phyloP scores from a whole-genome alignment of 2,113 vertebrate genomes.

The Stomatorhinus ivindoensis region DNA sequence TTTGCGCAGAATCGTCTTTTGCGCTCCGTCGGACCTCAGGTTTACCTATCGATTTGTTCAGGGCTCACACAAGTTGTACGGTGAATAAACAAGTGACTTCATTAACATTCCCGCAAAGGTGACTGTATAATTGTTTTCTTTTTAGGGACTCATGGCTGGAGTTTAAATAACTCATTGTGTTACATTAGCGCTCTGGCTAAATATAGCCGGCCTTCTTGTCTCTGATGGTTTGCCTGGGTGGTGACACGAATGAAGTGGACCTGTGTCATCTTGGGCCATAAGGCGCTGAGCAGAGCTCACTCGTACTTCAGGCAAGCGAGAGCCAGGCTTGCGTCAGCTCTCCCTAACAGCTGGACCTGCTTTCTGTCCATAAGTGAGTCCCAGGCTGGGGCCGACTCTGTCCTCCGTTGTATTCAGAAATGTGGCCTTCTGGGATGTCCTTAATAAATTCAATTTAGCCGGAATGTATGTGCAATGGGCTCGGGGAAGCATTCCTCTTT shows the following conservation, averaged over 20 bases:
- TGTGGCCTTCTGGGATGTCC: not conserved
- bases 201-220: not conserved
- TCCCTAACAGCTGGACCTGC: not conserved
- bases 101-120: not conserved
- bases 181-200: not conserved
- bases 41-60: not conserved
- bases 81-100: not conserved
- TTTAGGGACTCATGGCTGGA: not conserved
- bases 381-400: not conserved
- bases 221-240: not conserved
- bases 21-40: not conserved
- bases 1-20: not conserved
- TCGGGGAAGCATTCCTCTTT: conserved; percentile 24
- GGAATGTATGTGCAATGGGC: conserved; percentile 28
- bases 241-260: not conserved
- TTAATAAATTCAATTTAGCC: conserved; percentile 38
- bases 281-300: not conserved
- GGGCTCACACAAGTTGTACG: not conserved
- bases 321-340: not conserved
- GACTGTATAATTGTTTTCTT: not conserved
- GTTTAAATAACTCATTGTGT: conserved; percentile 13
- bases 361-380: not conserved
- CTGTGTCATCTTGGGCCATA: not conserved
- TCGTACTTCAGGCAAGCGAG: no score
- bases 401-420: conserved; percentile 17